phyloP scores from a whole-genome alignment of 2,113 vertebrate genomes.

The Eulacestoma nigropectus region DNA sequence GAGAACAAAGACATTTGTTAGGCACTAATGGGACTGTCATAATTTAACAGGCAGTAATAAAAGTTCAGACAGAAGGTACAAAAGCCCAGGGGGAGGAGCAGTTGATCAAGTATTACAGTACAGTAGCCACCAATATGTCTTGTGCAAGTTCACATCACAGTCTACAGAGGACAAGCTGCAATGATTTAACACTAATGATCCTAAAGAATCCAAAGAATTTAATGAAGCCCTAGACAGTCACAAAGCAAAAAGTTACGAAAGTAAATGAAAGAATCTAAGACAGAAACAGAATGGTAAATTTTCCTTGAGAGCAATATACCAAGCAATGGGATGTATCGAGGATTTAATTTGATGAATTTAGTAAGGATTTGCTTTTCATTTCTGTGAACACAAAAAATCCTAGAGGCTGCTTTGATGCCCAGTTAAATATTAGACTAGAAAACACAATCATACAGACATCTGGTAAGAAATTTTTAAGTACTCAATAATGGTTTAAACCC shows the following conservation, averaged over 20 bases:
- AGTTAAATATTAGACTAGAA: conserved; percentile 3
- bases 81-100: neutral
- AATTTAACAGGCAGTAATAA: neutral
- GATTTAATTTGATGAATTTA: neutral
- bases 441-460: neutral
- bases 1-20: neutral
- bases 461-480: conserved; percentile 14
- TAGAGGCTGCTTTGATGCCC: neutral
- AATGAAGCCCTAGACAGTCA: neutral
- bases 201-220: neutral
- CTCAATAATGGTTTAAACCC: neutral
- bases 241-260: neutral
- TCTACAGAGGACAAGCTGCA: neutral
- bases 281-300: neutral
- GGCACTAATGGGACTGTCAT: neutral
- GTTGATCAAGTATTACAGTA: neutral
- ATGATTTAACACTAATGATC: neutral
- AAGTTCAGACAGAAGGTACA: neutral
- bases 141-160: neutral
- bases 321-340: neutral
- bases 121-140: neutral
- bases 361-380: neutral
- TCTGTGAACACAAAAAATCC: neutral
- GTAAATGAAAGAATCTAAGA: neutral
- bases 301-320: neutral